Base-by-base conservation (phyloP, 2,888 invertebrate species). In the Catonia carolina region DNA sequence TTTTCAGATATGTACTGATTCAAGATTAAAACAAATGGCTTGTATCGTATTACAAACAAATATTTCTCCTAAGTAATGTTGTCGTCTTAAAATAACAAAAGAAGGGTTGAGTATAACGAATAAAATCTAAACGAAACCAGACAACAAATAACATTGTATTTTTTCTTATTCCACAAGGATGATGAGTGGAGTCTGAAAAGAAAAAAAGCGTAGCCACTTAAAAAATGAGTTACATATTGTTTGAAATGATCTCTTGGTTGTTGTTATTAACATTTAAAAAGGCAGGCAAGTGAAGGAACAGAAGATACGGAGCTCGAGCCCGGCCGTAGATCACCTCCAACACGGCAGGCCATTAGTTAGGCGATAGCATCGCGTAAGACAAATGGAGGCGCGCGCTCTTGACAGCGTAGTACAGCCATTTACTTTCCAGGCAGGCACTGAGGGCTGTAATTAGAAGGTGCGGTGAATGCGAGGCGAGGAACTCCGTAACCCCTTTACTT, bases 331-430 rank as follows among this genome's bases (percentile, higher is more conserved):
- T 41, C 41, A 41, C 18, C 20, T 41, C 20, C 5, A 37, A 41
- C 36, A 36, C 15, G 15, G 36, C 41, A 41, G 41, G 41, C 41
- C 41, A 41, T 41, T 41, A 41, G 41, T 41, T 41, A 41, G 41
- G 12, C 41, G 51, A 51, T 51, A 51, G 22, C 37, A 51, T 51
- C 51, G 35, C 37, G 51, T n/a, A 51, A 51, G 51, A 51, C 51
- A 51, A 51, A 51, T 51, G 51, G 22, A 37, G 51, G 37, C 37
- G 35, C 37, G 51, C 35, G 37, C 33, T 51, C 51, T 18, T 51
- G 51, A 51, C 51, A 51, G 51, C n/a, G n/a, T n/a, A n/a, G 36
- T 36, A 18, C 18, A 18, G 18, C 50, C 50, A 50, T 50, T 50
- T 50, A 50, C 50, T 50, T 22, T 22, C 22, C 41, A 39, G 39